Conservation (phyloP, 1,140 invertebrate genomes). For the Asbolus verrucosus region DNA sequence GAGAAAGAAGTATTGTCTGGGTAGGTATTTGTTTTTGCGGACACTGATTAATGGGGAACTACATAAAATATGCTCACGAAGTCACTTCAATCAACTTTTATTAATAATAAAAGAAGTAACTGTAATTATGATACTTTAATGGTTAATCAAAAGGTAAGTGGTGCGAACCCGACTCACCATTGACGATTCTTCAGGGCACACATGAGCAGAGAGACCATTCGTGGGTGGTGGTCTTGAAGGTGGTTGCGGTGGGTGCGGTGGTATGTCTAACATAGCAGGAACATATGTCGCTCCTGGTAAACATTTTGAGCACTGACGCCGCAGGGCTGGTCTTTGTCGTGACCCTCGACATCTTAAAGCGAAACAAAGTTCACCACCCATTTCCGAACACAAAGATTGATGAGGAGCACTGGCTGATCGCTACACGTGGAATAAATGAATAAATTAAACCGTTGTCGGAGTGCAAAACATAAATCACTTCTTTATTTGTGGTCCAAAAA, state of each 20-base stretch:
- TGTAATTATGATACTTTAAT: too few relatives aligned
- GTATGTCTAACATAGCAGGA: slow-evolving; percentile 60
- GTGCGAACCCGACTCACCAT: too few relatives aligned
- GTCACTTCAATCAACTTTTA: too few relatives aligned
- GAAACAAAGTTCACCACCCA: slow-evolving; percentile 84
- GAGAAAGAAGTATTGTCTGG: slow-evolving; percentile 7
- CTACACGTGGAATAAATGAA: slow-evolving; percentile 44
- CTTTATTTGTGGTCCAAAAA: too few relatives aligned
- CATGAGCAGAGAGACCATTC: slow-evolving; percentile 52
- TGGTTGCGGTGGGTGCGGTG: slow-evolving; percentile 58
- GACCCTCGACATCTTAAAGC: slow-evolving; percentile 80
- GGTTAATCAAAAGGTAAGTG: too few relatives aligned
- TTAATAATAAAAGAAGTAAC: too few relatives aligned
- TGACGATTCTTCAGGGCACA: slow-evolving; percentile 53
- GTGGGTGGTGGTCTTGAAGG: slow-evolving; percentile 63
- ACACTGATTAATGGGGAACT: too few relatives aligned
- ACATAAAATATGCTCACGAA: too few relatives aligned
- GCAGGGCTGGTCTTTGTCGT: slow-evolving; percentile 72
- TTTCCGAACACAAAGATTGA: slow-evolving; percentile 85
- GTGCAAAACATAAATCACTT: too few relatives aligned
- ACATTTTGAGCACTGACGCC: slow-evolving; percentile 77
- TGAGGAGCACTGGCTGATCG: slow-evolving; percentile 65
- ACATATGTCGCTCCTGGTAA: slow-evolving; percentile 62
- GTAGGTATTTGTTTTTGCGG: too few relatives aligned
- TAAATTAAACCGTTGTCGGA: too few relatives aligned